Base-by-base conservation (phyloP, 2,888 invertebrate genomes). In the Brenthis ino region DNA sequence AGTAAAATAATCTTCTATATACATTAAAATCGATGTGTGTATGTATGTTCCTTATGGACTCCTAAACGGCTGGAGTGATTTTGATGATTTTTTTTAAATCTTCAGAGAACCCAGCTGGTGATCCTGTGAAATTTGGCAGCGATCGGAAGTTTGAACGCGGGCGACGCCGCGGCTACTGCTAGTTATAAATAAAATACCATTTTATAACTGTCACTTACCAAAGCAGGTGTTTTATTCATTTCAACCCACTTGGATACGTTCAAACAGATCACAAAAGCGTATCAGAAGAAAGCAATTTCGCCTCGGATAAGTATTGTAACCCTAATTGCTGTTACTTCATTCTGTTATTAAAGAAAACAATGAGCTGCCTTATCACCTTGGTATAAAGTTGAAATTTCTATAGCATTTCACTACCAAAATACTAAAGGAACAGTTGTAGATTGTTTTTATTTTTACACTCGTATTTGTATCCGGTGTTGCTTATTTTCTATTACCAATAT, bases 231-330 rank as follows among this genome's bases (percentile, higher is more conserved):
- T 55, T 20, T 47, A 55, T 28, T 20, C 5, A 20, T 4, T 55
- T 20, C 12, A 3, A 24, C 13, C 13, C 12, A 20, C 16, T 24
- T 24, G 24, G 13, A 2, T 55, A 13, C 64, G 50, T 77, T 70
- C 74, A 72, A 85, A 85, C 77, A 72, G 50, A 74, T 76, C 82
- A 82, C 75, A 72, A 82, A 85, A 81, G 79, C 79, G 77, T 70
- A 77, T 79, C 73, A 79, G 78, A 87, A 85, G 87, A 87, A 86
- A 85, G 86, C 83, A 84, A 88, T 86, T 85, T 82, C 74, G 78
- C 76, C 79, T 74, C 76, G 78, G 79, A 80, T 86, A 84, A 86
- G 80, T 83, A 79, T 73, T 74, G 77, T 78, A 69, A 69, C 80
- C 80, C 81, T 88, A 87, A 89, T 89, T 88, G 80, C 78, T 71